Evolutionary conservation across 2,797 vertebrate genomes (phyloP).

Genomic region (Mareca strepera): DNA sequence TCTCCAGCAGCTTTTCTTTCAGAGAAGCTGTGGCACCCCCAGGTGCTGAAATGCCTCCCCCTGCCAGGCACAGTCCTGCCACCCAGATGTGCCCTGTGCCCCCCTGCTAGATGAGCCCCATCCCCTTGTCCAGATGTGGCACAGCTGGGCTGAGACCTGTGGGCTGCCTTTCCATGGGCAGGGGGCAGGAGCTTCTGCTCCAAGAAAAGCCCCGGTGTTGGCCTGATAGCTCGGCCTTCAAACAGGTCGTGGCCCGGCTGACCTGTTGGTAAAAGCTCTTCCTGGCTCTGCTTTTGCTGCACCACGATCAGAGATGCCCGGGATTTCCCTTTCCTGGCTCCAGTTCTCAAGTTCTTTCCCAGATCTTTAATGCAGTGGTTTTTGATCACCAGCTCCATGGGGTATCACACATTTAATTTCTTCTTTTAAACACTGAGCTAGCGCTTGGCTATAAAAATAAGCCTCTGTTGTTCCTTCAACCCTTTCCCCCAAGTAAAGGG

Average conservation of each 20-base stretch:
- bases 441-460: neutral
- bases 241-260: neutral
- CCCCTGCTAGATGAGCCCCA: neutral
- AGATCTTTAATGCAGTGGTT: neutral
- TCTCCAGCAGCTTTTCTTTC: no score
- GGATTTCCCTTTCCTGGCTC: constrained; percentile 35
- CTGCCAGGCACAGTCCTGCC: constrained; percentile 55
- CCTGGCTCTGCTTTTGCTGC: neutral
- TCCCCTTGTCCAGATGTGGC: neutral
- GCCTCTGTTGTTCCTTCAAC: neutral
- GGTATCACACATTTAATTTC: neutral
- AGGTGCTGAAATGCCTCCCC: constrained; percentile 59
- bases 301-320: neutral
- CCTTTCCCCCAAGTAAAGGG: neutral
- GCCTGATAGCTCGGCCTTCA: neutral
- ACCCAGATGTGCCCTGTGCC: neutral
- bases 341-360: constrained; percentile 50
- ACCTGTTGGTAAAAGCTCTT: neutral
- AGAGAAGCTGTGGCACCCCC: neutral
- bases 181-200: neutral
- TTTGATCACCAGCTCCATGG: neutral
- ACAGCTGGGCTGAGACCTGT: neutral
- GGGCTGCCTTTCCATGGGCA: neutral
- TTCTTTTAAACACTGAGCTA: neutral
- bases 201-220: neutral